A percentile compares a stretch with the other conserved stretches of the same genome.
phyloP scores from a whole-genome alignment of 2,113 vertebrate genomes.

The Alligator sinensis region DNA sequence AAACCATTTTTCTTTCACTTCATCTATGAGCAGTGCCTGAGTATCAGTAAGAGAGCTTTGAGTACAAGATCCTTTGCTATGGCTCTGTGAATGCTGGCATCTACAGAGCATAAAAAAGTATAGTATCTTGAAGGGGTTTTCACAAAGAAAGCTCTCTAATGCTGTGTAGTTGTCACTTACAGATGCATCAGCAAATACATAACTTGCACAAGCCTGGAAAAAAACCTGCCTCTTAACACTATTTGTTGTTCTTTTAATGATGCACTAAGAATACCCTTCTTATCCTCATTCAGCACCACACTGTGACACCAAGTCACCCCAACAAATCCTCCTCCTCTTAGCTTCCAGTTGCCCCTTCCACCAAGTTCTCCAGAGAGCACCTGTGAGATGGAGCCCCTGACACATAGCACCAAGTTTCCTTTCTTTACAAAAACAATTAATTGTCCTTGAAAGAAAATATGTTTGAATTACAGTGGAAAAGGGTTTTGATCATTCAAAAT shows the following conservation, averaged over 20 bases:
- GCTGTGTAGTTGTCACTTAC: not conserved
- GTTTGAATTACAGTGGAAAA: not conserved
- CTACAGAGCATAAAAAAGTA: not conserved
- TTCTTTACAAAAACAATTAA: too few species aligned
- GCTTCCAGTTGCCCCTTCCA: too few species aligned
- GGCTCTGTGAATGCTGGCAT: not conserved
- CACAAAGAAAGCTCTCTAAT: rapidly evolving
- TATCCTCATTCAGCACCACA: not conserved
- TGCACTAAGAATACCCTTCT: not conserved
- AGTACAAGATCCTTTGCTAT: not conserved
- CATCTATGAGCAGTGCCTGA: not conserved
- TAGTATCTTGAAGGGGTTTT: not conserved
- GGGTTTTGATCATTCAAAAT: not conserved
- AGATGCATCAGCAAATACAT: not conserved
- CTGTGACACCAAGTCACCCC: not conserved
- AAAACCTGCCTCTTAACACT: not conserved
- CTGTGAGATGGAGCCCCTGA: too few species aligned
- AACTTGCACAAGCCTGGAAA: not conserved
- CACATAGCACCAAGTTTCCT: too few species aligned
- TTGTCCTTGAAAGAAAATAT: not conserved
- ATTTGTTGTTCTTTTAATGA: not conserved
- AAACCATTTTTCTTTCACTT: not conserved
- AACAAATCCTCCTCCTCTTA: too few species aligned
- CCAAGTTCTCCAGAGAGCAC: too few species aligned
- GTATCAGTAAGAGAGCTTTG: not conserved